These are phyloP conservation scores for Auanema freiburgensis DNA, from an alignment of 2,888 invertebrate genomes.

Conservation along the genomic window DNA sequence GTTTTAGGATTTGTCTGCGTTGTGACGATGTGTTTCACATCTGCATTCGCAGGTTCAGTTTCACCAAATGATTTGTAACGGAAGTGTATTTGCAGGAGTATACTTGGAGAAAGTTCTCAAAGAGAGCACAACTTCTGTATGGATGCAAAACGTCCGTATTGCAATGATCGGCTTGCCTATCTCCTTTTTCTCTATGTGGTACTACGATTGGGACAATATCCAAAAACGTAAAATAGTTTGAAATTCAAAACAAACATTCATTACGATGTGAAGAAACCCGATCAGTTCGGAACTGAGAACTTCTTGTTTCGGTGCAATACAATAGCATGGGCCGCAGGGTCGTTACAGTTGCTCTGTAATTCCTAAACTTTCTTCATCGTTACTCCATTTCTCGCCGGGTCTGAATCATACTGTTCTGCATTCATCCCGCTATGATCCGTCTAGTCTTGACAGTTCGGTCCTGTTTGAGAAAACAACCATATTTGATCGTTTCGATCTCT, in stretches of 20 bases:
- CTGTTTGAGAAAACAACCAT: no score
- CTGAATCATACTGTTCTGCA: no score
- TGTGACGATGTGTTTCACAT: conserved; percentile 61
- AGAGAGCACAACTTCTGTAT: conserved; percentile 74
- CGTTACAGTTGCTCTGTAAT: no score
- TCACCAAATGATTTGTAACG: not conserved
- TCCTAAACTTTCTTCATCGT: no score
- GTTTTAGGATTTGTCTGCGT: conserved; percentile 56
- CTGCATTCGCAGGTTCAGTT: conserved; percentile 57
- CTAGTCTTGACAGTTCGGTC: no score
- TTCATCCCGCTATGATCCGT: no score
- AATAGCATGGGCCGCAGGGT: no score
- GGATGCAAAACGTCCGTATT: conserved; percentile 97
- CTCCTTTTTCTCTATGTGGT: conserved; percentile 71
- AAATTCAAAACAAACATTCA: no score
- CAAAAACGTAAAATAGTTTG: conserved; percentile 36
- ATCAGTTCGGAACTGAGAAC: no score
- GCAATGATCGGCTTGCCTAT: conserved; percentile 88
- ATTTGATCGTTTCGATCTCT: no score
- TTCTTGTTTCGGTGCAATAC: no score
- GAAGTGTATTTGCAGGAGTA: conserved; percentile 73
- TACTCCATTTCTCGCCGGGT: no score
- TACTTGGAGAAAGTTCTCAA: conserved; percentile 98
- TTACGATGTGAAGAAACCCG: conserved; percentile 4
- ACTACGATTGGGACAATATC: conserved; percentile 57